Evolutionary conservation across 2,113 vertebrate genomes (phyloP).

Genomic region (Xyliphius kryptos): DNA sequence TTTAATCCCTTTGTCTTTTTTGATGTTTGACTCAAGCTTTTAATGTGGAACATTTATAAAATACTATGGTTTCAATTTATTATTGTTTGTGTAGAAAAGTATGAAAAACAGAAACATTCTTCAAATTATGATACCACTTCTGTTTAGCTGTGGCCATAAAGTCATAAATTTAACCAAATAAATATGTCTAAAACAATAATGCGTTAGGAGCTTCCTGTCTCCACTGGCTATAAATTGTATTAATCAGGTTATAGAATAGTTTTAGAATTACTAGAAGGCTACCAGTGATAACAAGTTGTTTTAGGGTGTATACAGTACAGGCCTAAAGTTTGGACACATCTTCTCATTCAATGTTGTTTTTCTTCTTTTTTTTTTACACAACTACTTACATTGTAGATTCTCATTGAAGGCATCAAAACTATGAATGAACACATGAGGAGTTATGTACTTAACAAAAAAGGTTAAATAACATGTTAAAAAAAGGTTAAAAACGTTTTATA

Average conservation of each 20-base stretch:
- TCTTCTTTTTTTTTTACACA: no score
- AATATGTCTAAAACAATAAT: conserved; percentile 8
- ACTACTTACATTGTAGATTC: no score
- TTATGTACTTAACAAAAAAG: no score
- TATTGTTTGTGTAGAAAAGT: conserved; percentile 18
- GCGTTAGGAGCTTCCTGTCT: conserved; percentile 5
- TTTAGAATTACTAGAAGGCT: conserved; percentile 3
- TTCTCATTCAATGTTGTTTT: no score
- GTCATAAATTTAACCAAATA: conserved; percentile 20
- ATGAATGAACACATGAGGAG: no score
- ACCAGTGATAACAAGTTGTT: neutral
- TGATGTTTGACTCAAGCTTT: neutral
- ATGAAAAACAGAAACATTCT: conserved; percentile 23
- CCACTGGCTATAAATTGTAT: conserved; percentile 8
- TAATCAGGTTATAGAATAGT: conserved; percentile 1
- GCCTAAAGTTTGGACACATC: no score
- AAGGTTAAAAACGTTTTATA: no score
- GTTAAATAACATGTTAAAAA: no score
- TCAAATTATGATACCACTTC: conserved; percentile 20
- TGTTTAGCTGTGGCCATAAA: conserved; percentile 10
- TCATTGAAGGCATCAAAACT: no score
- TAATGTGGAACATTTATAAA: conserved; percentile 19
- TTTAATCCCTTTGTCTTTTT: neutral
- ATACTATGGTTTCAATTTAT: conserved; percentile 17
- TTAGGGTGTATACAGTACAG: neutral